Evolutionary conservation across 1,140 invertebrate species (phyloP), one percentile per base, ranked within the genome.

Genomic region (Acromyrmex heyeri): DNA sequence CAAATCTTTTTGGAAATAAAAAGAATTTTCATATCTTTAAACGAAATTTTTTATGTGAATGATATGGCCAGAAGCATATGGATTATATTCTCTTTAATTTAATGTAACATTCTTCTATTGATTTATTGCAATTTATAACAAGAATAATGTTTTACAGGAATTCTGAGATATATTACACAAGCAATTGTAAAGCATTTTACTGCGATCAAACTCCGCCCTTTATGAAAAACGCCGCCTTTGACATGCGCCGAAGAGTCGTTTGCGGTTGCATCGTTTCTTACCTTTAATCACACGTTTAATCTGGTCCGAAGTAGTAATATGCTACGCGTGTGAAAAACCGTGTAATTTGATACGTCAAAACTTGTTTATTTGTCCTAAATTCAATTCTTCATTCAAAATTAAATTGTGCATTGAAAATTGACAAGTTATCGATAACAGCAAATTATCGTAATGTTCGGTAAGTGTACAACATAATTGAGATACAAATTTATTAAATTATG

Each of bases 161-260:
- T 72, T 57, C 21, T 6, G 12, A 59, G n/a, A 7, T 5, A 12
- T 72, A 18, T 18, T n/a, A 24, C 65, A 57, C 30, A 50, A 21
- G 24, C 50, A 72, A 72, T 86, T 90, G 69, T 21, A 50, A 75
- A 64, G 72, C 50, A 75, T 78, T 72, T 81, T 81, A 89, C 70
- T 55, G 69, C 62, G 64, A 78, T 82, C 30, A 91, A 91, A 92
- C 93, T 93, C 93, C 93, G 92, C 93, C 93, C 89, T 86, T 34
- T 69, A 76, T 34, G 67, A 88, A 73, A 73, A 90, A 92, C 90
- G 27, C 90, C 90, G 88, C 91, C 92, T 88, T 64, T 78, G 88
- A 86, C 92, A 92, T 93, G 93, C 93, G 93, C 93, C 70, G 30
- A 14, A 79, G 83, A 69, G 72, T 61, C 44, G 75, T 86, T 57